Conservation (phyloP, 2,888 invertebrate species). For the Dynastes tityus region DNA sequence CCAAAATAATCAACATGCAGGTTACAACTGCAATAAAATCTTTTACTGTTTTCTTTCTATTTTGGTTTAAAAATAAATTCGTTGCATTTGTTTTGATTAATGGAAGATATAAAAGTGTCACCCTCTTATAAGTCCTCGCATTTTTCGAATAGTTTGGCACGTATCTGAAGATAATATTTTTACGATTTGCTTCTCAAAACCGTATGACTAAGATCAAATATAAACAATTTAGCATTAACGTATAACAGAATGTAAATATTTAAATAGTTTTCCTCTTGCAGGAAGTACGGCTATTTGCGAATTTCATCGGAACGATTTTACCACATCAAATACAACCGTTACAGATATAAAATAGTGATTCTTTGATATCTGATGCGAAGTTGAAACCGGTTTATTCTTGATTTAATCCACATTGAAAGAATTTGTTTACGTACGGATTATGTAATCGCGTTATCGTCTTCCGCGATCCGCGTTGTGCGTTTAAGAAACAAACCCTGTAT, state of each 20-base stretch:
- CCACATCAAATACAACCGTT: background rate
- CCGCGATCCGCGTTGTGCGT: background rate
- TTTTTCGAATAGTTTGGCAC: slow-evolving; percentile 34
- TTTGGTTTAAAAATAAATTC: background rate
- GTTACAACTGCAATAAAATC: no score
- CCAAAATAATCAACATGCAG: no score
- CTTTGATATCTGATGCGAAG: slow-evolving; percentile 3
- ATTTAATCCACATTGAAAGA: background rate
- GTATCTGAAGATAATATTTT: background rate
- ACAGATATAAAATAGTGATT: slow-evolving; percentile 1
- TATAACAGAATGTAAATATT: background rate
- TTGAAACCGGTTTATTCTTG: slow-evolving; percentile 14
- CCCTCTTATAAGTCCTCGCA: background rate
- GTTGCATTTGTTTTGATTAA: background rate
- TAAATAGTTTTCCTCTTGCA: slow-evolving; percentile 6
- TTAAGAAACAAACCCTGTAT: slow-evolving; percentile 26
- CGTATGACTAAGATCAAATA: slow-evolving; percentile 1
- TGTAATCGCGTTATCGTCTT: background rate
- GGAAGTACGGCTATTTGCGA: background rate
- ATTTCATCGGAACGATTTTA: background rate
- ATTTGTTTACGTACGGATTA: slow-evolving; percentile 15
- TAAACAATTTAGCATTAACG: background rate
- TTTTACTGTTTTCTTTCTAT: no score
- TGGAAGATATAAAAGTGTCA: background rate
- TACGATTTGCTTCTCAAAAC: background rate